Conservation (phyloP, 2,888 invertebrate species). For the Stenoptilia bipunctidactyla region DNA sequence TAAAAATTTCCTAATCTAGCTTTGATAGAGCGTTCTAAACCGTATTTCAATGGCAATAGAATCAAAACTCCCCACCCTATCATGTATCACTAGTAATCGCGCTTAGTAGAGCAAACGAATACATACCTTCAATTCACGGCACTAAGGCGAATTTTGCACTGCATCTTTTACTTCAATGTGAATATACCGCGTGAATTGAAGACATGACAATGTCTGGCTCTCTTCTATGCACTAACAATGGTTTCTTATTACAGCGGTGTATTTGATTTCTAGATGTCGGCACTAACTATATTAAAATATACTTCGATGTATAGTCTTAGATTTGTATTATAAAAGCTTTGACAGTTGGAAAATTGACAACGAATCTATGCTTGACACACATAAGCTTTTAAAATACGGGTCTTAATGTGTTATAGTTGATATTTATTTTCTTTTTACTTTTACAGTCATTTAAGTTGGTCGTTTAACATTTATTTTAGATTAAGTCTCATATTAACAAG, state of each 20-base stretch:
- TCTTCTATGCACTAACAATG: constrained; percentile 29
- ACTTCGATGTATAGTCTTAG: too few species aligned
- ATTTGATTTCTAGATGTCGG: not conserved
- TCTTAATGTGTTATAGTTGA: too few species aligned
- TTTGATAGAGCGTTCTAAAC: not conserved
- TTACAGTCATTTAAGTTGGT: too few species aligned
- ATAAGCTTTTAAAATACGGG: too few species aligned
- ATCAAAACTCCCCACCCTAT: constrained; percentile 23
- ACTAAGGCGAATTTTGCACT: constrained; percentile 31
- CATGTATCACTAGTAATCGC: constrained; percentile 38
- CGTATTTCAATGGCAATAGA: constrained; percentile 24
- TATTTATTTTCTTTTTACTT: too few species aligned
- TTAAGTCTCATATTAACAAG: too few species aligned
- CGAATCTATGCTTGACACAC: too few species aligned
- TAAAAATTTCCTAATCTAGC: too few species aligned
- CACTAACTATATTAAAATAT: too few species aligned
- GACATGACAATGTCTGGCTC: constrained; percentile 68
- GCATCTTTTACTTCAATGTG: constrained; percentile 22
- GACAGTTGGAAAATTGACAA: too few species aligned
- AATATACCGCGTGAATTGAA: constrained; percentile 49
- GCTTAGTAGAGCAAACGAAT: constrained; percentile 59
- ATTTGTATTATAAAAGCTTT: too few species aligned
- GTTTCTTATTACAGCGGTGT: constrained; percentile 7
- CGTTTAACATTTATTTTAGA: too few species aligned
- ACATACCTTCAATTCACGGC: constrained; percentile 67